Percentiles rank a stretch among this genome's conserved stretches.
phyloP scores from a whole-genome alignment of 1,140 invertebrate species.

The Trinorchestia longiramus region DNA sequence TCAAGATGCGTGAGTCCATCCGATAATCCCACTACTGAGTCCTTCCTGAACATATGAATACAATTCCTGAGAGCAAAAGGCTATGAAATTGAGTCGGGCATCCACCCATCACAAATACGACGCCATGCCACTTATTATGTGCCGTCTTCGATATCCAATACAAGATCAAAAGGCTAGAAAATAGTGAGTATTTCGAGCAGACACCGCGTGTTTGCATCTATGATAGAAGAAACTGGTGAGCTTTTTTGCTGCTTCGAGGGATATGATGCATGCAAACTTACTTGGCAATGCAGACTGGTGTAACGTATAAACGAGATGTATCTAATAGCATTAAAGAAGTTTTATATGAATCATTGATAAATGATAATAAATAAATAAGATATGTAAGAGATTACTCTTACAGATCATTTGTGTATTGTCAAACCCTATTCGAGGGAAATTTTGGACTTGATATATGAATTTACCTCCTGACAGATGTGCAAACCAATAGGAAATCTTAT shows the following conservation, averaged over 20 bases:
- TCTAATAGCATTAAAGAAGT: too few relatives aligned
- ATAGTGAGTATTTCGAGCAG: not conserved
- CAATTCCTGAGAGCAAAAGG: slow-evolving; percentile 28
- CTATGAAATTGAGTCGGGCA: slow-evolving; percentile 39
- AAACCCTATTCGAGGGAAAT: too few relatives aligned
- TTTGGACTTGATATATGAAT: too few relatives aligned
- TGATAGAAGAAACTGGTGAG: not conserved
- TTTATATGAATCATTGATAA: too few relatives aligned
- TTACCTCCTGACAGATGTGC: too few relatives aligned
- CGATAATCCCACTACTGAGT: not conserved
- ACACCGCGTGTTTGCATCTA: not conserved
- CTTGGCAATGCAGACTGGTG: not conserved
- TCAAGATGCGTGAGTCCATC: not conserved
- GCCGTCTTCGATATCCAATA: slow-evolving; percentile 23
- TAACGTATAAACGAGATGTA: not conserved
- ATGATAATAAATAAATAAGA: too few relatives aligned
- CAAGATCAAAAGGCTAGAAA: not conserved
- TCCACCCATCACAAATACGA: slow-evolving; percentile 52
- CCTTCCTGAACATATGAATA: slow-evolving; percentile 20
- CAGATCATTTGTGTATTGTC: too few relatives aligned
- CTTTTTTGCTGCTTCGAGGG: not conserved
- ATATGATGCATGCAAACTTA: not conserved
- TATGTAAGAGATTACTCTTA: too few relatives aligned
- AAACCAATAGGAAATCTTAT: too few relatives aligned
- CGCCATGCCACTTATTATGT: slow-evolving; percentile 51